These are phyloP conservation scores for Meloe dianella DNA, from an alignment of 2,888 invertebrate genomes.

Conservation along the genomic window DNA sequence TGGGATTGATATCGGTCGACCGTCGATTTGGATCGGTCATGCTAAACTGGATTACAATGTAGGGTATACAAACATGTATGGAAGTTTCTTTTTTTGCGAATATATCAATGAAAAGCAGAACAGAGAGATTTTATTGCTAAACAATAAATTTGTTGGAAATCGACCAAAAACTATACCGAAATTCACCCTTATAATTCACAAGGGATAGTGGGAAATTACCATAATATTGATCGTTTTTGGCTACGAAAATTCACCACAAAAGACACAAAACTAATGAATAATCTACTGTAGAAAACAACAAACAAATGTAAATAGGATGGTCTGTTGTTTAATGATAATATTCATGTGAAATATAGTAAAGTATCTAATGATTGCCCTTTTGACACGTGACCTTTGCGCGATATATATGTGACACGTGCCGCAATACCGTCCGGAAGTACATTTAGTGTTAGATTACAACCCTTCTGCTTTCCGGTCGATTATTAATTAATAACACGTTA, in stretches of 20 bases:
- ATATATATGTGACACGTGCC: constrained; percentile 41
- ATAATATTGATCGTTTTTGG: constrained; percentile 16
- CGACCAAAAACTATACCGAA: too few species aligned
- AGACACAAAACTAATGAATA: not conserved
- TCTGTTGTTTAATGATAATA: constrained; percentile 17
- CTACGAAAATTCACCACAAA: constrained; percentile 8
- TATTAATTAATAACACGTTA: constrained; percentile 24
- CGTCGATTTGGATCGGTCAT: constrained; percentile 33
- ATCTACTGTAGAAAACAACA: not conserved
- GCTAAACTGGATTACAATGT: constrained; percentile 39
- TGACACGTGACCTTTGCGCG: constrained; percentile 47
- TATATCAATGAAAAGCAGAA: not conserved
- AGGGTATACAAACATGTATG: constrained; percentile 21
- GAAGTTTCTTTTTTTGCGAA: constrained; percentile 8
- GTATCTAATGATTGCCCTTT: constrained; percentile 45
- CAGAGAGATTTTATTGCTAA: too few species aligned
- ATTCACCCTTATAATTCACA: not conserved
- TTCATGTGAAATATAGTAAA: constrained; percentile 28
- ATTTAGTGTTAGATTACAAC: constrained; percentile 24
- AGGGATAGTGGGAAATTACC: not conserved
- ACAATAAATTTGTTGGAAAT: not conserved
- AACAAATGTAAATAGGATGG: not conserved
- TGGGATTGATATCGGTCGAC: constrained; percentile 31
- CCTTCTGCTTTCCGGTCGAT: constrained; percentile 23
- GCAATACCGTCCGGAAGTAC: constrained; percentile 26